A percentile compares a stretch with the other conserved stretches of the same genome.
Conservation (phyloP, 2,888 invertebrate species). For the Carterocephalus palaemon region DNA sequence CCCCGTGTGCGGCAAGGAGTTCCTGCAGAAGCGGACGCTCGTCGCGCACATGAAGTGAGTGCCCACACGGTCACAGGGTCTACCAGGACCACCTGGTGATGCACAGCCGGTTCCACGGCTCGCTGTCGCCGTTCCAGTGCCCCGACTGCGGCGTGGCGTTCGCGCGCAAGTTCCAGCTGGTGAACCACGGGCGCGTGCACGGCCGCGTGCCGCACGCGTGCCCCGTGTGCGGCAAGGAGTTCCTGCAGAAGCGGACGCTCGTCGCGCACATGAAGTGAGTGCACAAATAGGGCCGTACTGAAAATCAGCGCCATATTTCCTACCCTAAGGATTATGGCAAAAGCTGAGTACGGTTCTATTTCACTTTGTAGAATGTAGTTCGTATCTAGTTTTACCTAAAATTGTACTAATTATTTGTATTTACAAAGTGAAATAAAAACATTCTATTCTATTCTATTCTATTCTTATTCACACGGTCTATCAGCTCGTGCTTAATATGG, state of each 20-base stretch:
- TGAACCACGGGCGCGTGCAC: conserved; percentile 89
- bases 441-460: background rate
- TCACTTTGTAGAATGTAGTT: too few species aligned
- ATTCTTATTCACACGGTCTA: background rate
- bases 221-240: conserved; percentile 90
- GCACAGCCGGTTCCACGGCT: conserved; percentile 96
- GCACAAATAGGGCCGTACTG: too few species aligned
- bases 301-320: too few species aligned
- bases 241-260: conserved; percentile 89
- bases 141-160: conserved; percentile 92
- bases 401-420: too few species aligned
- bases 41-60: conserved; percentile 87
- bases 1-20: conserved; percentile 90
- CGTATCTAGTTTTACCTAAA: too few species aligned
- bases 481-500: too few species aligned
- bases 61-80: conserved; percentile 1
- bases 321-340: too few species aligned
- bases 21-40: conserved; percentile 89
- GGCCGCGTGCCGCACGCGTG: conserved; percentile 90
- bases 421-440: too few species aligned
- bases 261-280: conserved; percentile 87
- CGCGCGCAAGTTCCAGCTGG: conserved; percentile 90
- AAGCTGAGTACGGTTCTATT: too few species aligned
- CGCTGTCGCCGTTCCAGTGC: conserved; percentile 96
- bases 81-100: conserved; percentile 84